A percentile compares a stretch with the other conserved stretches of the same genome.
phyloP scores from a whole-genome alignment of 2,888 invertebrate species.

The Orthonychiurus folsomi region DNA sequence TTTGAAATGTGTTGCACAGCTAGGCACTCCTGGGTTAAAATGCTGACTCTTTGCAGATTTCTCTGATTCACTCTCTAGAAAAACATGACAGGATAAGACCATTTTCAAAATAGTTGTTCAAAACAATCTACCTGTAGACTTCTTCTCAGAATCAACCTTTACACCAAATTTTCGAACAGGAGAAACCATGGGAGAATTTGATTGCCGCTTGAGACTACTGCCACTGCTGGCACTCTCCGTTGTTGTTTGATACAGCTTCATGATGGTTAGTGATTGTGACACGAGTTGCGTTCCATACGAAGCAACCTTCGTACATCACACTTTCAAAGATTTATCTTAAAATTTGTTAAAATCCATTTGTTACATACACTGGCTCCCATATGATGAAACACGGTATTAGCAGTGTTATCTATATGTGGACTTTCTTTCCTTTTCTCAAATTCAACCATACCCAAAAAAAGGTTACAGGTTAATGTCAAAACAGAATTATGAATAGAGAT shows the following conservation, averaged over 20 bases:
- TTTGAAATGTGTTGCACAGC: slow-evolving; percentile 33
- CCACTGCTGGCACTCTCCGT: neutral
- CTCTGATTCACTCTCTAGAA: slow-evolving; percentile 13
- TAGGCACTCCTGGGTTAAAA: slow-evolving; percentile 15
- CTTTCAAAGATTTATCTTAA: neutral
- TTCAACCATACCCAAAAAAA: slow-evolving; percentile 44
- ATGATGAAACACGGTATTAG: no score
- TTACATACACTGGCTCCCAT: no score
- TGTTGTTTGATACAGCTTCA: slow-evolving; percentile 55
- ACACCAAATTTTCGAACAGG: neutral
- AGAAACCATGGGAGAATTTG: neutral
- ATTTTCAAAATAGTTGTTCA: no score
- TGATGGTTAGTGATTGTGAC: slow-evolving; percentile 57
- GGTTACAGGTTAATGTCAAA: slow-evolving; percentile 51
- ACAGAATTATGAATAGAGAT: slow-evolving; percentile 48
- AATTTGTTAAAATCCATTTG: no score
- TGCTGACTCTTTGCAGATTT: slow-evolving; percentile 17
- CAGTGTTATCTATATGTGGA: no score
- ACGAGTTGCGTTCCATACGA: slow-evolving; percentile 57
- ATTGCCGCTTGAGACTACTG: neutral
- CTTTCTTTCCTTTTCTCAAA: neutral
- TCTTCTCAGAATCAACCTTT: neutral
- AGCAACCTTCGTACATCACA: slow-evolving; percentile 44
- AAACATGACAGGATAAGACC: no score
- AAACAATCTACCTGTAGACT: neutral